These are phyloP conservation scores for Leucozona laternaria DNA, from an alignment of 2,888 invertebrate species.

Conservation along the genomic window DNA sequence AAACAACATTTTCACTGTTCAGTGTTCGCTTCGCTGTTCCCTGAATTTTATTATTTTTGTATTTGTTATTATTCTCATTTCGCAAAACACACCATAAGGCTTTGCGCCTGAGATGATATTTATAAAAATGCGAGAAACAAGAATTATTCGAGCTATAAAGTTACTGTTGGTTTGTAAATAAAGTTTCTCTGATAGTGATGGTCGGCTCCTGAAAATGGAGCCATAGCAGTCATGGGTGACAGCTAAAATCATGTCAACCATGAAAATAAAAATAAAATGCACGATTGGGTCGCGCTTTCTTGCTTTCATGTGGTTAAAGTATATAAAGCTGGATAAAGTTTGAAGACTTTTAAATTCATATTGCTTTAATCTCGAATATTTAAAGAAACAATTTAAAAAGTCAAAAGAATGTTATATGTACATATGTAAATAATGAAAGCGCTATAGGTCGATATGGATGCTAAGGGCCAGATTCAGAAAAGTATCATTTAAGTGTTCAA, in stretches of 20 bases:
- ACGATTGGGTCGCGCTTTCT: background rate
- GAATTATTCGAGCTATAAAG: conserved; percentile 50
- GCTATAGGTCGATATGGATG: too few relatives aligned
- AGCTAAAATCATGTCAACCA: conserved; percentile 13
- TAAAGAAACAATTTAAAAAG: too few relatives aligned
- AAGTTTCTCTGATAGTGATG: background rate
- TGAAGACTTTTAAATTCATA: too few relatives aligned
- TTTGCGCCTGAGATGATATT: conserved; percentile 47
- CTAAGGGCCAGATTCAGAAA: too few relatives aligned
- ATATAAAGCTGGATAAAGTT: too few relatives aligned
- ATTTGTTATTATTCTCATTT: background rate
- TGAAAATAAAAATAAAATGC: background rate
- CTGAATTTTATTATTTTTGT: conserved; percentile 3
- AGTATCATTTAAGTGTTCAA: too few relatives aligned
- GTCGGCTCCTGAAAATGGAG: conserved; percentile 7
- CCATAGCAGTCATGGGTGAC: conserved; percentile 12
- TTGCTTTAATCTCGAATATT: too few relatives aligned
- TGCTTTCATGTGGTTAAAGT: background rate
- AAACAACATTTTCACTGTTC: conserved; percentile 4
- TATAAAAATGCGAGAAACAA: conserved; percentile 50
- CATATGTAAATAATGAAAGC: too few relatives aligned
- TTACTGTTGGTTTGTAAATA: background rate
- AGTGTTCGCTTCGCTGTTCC: conserved; percentile 4
- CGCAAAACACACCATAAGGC: conserved; percentile 13
- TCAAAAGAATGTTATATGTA: too few relatives aligned